Evolutionary conservation across 2,888 invertebrate genomes (phyloP), one percentile per base, ranked within the genome.

Genomic region (Lasioglossum morio): DNA sequence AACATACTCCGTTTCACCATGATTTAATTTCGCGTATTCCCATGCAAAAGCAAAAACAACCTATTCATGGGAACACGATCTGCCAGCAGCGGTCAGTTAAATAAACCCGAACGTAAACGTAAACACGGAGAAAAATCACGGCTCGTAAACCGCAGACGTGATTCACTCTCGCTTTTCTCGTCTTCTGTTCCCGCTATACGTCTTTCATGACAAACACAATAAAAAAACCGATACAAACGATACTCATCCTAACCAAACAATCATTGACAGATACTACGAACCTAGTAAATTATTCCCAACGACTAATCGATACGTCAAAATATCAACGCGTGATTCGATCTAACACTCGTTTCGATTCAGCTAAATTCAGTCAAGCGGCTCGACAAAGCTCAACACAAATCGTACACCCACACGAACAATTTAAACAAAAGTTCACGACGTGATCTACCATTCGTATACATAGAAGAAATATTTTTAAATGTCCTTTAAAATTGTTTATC

Each of bases 121-220:
- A 85, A 77, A 80, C 77, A 77, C 77, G 27, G 27, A 77, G 37
- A 46, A 76, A 79, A 84, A 69, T 72, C 76, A 46, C 72, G 77
- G 30, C 63, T 2, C 27, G 60, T 40, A 70, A 70, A 30, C 73
- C 74, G 60, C 70, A 77, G 34, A 30, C 72, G 69, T 77, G 37
- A 80, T 72, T 77, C 81, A 86, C 86, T 85, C 66, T 86, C 86
- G 72, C 75, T 86, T 85, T 81, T 57, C 75, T 72, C 72, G 69
- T 63, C 63, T n/a, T 66, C 72, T 27, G 27, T 57, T 57, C 76
- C n/a, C 23, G 34, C 19, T 14, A 23, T 34, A 48, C 43, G 27
- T 72, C 40, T 8, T 43, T n/a, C 27, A 40, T 7, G 27, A 46
- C 16, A 27, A 43, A 72, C 40, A 30, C 16, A n/a, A 14, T 30